phyloP scores from a whole-genome alignment of 2,797 vertebrate species.

The Neomorphus geoffroyi region DNA sequence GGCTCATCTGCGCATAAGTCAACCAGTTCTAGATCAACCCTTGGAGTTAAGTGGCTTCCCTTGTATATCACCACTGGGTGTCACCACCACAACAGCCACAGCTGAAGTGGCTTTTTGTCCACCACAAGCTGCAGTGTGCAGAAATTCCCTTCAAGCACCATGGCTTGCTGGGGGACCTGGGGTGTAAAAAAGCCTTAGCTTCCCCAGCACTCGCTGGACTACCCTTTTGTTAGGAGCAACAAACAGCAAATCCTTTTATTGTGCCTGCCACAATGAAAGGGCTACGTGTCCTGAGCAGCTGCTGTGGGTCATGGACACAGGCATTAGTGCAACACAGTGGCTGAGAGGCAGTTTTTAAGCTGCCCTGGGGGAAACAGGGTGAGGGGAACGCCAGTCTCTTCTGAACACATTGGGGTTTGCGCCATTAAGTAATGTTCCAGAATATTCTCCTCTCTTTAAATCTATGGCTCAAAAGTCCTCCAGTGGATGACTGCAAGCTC shows the following conservation, averaged over 20 bases:
- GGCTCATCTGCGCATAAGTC: background rate
- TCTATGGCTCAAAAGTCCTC: background rate
- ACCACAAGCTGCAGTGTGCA: background rate
- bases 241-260: constrained; percentile 50
- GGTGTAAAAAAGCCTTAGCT: background rate
- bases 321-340: background rate
- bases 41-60: background rate
- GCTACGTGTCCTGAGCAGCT: background rate
- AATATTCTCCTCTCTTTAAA: background rate
- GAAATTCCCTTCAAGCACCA: background rate
- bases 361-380: background rate
- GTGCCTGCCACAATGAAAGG: constrained; percentile 1
- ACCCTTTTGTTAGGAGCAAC: constrained; percentile 16
- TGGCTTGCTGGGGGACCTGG: background rate
- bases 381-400: background rate
- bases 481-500: background rate
- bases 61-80: background rate
- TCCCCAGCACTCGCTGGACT: background rate
- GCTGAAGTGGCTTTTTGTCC: background rate
- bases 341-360: background rate
- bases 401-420: background rate
- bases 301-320: fast-evolving
- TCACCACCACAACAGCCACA: background rate
- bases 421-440: background rate
- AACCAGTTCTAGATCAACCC: background rate